A percentile compares a stretch with the other conserved stretches of the same genome.
Conservation (phyloP, 2,113 vertebrate species). For the Leptodactylus fuscus region DNA sequence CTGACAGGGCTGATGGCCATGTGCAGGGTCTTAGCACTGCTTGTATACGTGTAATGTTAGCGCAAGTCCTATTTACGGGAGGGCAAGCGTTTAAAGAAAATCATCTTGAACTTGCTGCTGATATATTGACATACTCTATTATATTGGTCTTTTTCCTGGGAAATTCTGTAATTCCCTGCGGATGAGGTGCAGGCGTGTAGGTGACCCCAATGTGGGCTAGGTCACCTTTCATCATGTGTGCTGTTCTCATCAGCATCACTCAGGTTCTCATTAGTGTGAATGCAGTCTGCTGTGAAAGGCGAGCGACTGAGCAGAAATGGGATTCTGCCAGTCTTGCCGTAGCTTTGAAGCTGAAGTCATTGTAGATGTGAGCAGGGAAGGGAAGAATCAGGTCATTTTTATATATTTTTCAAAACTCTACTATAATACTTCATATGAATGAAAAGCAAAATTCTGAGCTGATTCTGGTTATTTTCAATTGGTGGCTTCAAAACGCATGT, state of each 20-base stretch:
- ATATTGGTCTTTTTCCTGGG: background rate
- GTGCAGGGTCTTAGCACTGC: background rate
- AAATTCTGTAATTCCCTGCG: background rate
- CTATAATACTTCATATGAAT: background rate
- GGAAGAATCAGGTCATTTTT: background rate
- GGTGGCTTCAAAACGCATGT: too few relatives aligned
- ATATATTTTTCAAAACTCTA: background rate
- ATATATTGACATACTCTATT: background rate
- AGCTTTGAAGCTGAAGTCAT: background rate
- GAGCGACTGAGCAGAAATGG: background rate
- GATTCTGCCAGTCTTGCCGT: conserved; percentile 10
- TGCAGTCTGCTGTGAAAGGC: conserved; percentile 8
- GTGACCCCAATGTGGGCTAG: conserved; percentile 17
- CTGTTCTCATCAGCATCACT: conserved; percentile 13
- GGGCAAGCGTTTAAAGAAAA: background rate
- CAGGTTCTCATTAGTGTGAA: conserved; percentile 50
- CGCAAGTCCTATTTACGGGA: background rate
- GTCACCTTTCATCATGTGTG: background rate
- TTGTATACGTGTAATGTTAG: background rate
- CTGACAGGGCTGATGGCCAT: background rate
- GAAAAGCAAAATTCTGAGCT: background rate
- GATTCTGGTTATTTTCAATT: too few relatives aligned
- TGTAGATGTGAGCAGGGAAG: background rate
- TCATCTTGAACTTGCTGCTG: background rate
- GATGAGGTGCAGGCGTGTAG: background rate